phyloP scores from a whole-genome alignment of 2,888 invertebrate species.

The Drosophila quasianomalipes region DNA sequence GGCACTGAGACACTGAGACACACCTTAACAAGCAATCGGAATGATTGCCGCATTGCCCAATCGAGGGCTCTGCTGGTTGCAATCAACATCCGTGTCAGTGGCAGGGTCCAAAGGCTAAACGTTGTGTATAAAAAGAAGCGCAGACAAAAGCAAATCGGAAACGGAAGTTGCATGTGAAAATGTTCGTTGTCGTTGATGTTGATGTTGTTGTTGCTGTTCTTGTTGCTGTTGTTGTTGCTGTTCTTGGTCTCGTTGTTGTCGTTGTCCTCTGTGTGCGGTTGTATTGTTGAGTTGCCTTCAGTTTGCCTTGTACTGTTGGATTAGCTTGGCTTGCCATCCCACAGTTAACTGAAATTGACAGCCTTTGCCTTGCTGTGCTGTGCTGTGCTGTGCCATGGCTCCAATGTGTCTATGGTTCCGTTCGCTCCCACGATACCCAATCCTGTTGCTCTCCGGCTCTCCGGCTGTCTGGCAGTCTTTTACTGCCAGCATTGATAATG shows the following conservation, averaged over 20 bases:
- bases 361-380: conserved; percentile 69
- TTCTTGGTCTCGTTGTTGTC: conserved; percentile 20
- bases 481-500: conserved; percentile 45
- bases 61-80: conserved; percentile 49
- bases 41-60: conserved; percentile 10
- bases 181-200: conserved; percentile 44
- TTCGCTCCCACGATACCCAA: conserved; percentile 12
- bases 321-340: conserved; percentile 42
- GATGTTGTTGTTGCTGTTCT: conserved; percentile 21
- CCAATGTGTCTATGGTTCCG: conserved; percentile 18
- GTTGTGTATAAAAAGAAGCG: conserved; percentile 29
- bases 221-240: conserved; percentile 23
- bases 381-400: conserved; percentile 30
- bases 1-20: conserved; percentile 19
- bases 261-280: conserved; percentile 34
- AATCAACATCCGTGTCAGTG: conserved; percentile 73
- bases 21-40: conserved; percentile 41
- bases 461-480: conserved; percentile 25
- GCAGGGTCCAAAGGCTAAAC: conserved; percentile 69
- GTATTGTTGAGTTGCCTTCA: conserved; percentile 67
- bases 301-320: conserved; percentile 43
- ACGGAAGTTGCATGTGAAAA: conserved; percentile 78
- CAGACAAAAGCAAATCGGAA: conserved; percentile 75
- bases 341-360: conserved; percentile 75
- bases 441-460: conserved; percentile 2